phyloP scores from a whole-genome alignment of 2,888 invertebrate genomes.

The Ischnura elegans region DNA sequence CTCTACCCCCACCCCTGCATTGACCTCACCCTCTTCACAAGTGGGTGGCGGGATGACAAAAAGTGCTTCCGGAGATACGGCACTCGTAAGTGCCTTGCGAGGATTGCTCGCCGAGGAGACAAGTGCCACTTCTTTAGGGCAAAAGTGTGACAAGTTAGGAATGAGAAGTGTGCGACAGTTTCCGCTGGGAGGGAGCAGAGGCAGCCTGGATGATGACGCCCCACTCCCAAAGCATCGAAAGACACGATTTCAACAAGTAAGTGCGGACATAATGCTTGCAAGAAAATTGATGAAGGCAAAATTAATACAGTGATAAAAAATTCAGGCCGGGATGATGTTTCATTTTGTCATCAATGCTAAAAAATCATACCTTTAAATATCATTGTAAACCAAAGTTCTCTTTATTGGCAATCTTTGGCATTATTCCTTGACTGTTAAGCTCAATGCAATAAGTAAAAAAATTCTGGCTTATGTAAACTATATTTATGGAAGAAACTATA shows the following conservation, averaged over 20 bases:
- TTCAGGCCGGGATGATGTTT: slow-evolving; percentile 44
- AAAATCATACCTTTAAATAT: background rate
- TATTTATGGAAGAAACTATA: background rate
- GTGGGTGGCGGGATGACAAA: slow-evolving; percentile 83
- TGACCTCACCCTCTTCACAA: slow-evolving; percentile 69
- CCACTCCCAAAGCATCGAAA: slow-evolving; percentile 90
- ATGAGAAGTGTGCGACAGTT: slow-evolving; percentile 43
- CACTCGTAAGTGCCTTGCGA: slow-evolving; percentile 81
- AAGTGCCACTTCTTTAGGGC: slow-evolving; percentile 49
- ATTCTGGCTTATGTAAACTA: background rate
- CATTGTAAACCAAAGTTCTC: background rate
- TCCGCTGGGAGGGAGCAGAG: slow-evolving; percentile 76
- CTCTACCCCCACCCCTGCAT: slow-evolving; percentile 40
- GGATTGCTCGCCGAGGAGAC: slow-evolving; percentile 77
- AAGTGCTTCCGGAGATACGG: slow-evolving; percentile 89
- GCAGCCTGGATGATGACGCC: slow-evolving; percentile 84
- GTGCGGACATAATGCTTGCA: slow-evolving; percentile 70
- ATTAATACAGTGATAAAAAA: background rate
- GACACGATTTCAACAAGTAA: slow-evolving; percentile 91
- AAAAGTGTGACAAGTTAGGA: slow-evolving; percentile 53
- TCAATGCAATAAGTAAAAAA: background rate
- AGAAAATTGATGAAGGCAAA: slow-evolving; percentile 32
- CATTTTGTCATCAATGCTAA: background rate
- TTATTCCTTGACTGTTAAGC: background rate
- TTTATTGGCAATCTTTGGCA: slow-evolving; percentile 29